A percentile compares a stretch with the other conserved stretches of the same genome.
These are phyloP conservation scores for Vireo griseus DNA, from an alignment of 2,797 vertebrate genomes.

Conservation along the genomic window DNA sequence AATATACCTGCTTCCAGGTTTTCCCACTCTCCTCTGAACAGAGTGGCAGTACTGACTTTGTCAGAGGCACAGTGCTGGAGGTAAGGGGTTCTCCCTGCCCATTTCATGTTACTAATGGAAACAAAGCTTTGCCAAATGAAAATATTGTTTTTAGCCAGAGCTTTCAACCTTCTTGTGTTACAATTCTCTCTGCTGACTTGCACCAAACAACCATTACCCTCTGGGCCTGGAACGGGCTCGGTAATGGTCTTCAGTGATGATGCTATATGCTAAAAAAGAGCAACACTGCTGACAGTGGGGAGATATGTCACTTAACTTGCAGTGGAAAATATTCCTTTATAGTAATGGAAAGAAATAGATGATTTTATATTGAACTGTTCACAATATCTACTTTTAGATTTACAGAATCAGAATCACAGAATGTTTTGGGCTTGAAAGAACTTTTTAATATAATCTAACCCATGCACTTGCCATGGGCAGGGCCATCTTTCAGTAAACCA, in stretches of 20 bases:
- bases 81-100: background rate
- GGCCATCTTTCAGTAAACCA: rapidly evolving
- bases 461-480: rapidly evolving
- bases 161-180: background rate
- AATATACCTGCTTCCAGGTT: background rate
- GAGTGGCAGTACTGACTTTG: background rate
- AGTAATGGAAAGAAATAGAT: background rate
- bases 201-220: background rate
- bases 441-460: background rate
- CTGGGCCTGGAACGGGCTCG: background rate
- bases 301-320: background rate
- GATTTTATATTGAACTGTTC: background rate
- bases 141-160: constrained; percentile 44
- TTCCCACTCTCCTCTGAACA: background rate
- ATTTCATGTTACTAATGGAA: constrained; percentile 14
- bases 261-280: background rate
- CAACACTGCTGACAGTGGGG: rapidly evolving
- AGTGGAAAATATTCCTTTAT: background rate
- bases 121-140: constrained; percentile 43
- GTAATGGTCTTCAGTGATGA: background rate
- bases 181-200: constrained; percentile 37
- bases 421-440: background rate
- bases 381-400: background rate
- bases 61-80: background rate
- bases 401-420: background rate